Conservation (phyloP, 2,888 invertebrate species). For the Cylindroiulus punctatus region DNA sequence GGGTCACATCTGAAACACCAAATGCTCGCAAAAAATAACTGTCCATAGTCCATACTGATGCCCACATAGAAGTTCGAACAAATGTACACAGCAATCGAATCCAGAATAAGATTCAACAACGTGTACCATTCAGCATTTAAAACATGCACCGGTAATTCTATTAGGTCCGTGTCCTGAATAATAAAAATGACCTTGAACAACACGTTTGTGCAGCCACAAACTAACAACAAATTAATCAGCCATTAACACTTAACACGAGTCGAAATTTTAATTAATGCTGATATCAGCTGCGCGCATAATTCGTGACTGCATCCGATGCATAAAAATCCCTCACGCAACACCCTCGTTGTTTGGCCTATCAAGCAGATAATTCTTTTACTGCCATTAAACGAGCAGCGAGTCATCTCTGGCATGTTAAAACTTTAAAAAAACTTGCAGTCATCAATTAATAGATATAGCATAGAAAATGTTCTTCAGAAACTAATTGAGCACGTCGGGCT, state of each 20-base stretch:
- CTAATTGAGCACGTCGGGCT: neutral
- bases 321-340: neutral
- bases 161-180: neutral
- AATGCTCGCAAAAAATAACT: neutral
- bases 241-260: conserved; percentile 27
- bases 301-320: neutral
- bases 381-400: neutral
- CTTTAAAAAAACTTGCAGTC: neutral
- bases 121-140: neutral
- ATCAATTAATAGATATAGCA: neutral
- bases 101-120: neutral
- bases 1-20: conserved; percentile 13
- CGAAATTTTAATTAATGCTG: neutral
- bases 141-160: neutral
- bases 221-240: neutral
- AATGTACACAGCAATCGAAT: neutral
- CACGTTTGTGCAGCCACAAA: neutral
- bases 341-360: neutral
- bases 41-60: neutral
- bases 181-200: neutral
- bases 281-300: neutral
- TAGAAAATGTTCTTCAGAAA: neutral
- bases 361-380: conserved; percentile 2
- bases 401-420: neutral
- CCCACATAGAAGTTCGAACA: neutral